Evolutionary conservation across 2,888 invertebrate species (phyloP), one percentile per base, ranked within the genome.

Genomic region (Sipha maydis): DNA sequence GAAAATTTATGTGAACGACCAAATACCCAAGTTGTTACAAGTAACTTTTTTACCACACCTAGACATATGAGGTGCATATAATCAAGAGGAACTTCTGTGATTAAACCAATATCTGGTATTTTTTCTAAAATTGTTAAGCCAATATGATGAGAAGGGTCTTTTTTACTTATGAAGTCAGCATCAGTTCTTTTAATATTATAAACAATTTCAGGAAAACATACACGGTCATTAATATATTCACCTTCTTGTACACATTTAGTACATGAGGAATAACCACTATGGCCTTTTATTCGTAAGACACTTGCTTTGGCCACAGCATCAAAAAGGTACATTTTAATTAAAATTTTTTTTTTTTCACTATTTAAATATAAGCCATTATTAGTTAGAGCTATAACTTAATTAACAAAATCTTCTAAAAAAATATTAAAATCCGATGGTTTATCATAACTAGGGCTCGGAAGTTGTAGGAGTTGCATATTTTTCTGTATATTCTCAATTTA

Each of bases 51-150:
- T 21, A 75, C 38, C 34, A 73, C 38, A 19, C 73, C 73, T 19
- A 77, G 31, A 14, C 77, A 80, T 61, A 67, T 34, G 34, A 80
- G 17, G n/a, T 80, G 80, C 80, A 80, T 80, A 21, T 80, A 80
- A 67, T 80, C 80, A n/a, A 80, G 38, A 5, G 80, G 80, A 9
- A 80, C 61, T 5, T 31, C 61, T 61, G 61, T 14, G 11, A 80
- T 31, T 38, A 21, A 25, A 8, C 25, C 80, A 14, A 80, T 34
- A 38, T 80, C 67, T 25, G 67, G 80, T 67, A 67, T 80, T 8
- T 25, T 34, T 61, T 80, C 21, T 21, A 67, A 38, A 25, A 80
- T 67, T 34, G 80, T 67, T 14, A n/a, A 11, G 1, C 61, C 80
- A 7, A 38, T 80, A n/a, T 80, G 80, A 38, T 80, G 80, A 14